Evolutionary conservation across 1,140 invertebrate genomes (phyloP).

Genomic region (Bombus breviceps): DNA sequence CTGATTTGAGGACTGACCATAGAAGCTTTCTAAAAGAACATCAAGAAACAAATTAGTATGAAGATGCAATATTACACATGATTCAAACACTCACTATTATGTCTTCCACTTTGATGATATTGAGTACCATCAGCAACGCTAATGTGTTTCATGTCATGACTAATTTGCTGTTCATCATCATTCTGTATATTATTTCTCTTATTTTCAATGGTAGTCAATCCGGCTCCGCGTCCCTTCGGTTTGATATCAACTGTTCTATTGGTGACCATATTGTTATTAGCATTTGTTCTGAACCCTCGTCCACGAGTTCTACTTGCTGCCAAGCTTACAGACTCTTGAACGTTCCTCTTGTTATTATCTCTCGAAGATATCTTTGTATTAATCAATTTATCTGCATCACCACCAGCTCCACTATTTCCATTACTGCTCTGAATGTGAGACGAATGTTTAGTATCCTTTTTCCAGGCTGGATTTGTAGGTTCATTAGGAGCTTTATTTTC

Average conservation of each 20-base stretch:
- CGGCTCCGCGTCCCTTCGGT: conserved; percentile 78
- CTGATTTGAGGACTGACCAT: conserved; percentile 77
- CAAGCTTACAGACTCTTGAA: conserved; percentile 74
- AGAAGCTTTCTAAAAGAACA: conserved; percentile 75
- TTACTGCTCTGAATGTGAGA: conserved; percentile 72
- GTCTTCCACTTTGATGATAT: conserved; percentile 76
- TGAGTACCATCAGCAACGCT: conserved; percentile 79
- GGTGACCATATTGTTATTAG: conserved; percentile 77
- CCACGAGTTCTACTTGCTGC: conserved; percentile 75
- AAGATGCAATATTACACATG: conserved; percentile 23
- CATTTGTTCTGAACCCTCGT: conserved; percentile 77
- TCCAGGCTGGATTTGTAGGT: conserved; percentile 76
- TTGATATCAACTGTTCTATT: conserved; percentile 78
- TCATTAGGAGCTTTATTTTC: conserved; percentile 78
- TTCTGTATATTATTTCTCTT: conserved; percentile 76
- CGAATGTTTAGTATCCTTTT: conserved; percentile 73
- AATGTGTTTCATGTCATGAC: conserved; percentile 82
- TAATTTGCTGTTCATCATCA: conserved; percentile 77
- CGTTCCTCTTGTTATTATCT: conserved; percentile 76
- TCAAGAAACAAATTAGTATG: background rate
- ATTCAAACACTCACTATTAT: conserved; percentile 72
- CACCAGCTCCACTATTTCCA: conserved; percentile 66
- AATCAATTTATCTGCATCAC: conserved; percentile 71
- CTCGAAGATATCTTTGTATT: conserved; percentile 67
- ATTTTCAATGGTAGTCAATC: conserved; percentile 68